Evolutionary conservation across 23 tunicate genomes (phyloP), one percentile per base, ranked within the genome.

Genomic region (Diplosoma virens): DNA sequence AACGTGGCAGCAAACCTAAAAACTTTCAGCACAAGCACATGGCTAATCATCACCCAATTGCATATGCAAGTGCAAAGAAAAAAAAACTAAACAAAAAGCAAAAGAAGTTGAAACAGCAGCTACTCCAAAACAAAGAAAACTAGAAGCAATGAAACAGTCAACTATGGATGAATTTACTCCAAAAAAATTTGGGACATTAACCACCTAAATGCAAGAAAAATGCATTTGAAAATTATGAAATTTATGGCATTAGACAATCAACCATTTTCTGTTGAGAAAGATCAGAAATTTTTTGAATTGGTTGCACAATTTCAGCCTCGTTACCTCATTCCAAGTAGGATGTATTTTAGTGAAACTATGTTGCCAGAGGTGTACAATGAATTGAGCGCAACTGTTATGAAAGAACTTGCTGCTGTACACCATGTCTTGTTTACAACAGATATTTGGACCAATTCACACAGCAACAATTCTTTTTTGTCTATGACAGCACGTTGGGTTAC

Each of bases 281-380:
- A 64, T 28, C 71, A 32, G 9, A 36, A 36, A 7, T 64, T 64
- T 36, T 25, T 64, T 64, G 71, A 30, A 64, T 20, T 64, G 29
- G 29, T 9, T 64, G 71, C 37, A 64, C 71, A 64, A 22, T 20
- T 55, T 55, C 6, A 55, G 63, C 63, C 63, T 55, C 63, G 24
- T 25, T 55, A 55, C 20, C 20, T 55, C 25, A 22, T 55, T 20
- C 24, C 63, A 20, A 55, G 63, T 25, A 55, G 24, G 20, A 55
- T 14, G 20, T 55, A 55, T 25, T 55, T 9, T 41, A 14, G 11
- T 41, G 14, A 41, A 41, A 41, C 50, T 14, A 55, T 55, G 63
- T 55, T 55, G 24, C 63, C 63, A 4, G 63, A 55, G 63, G 20
- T 55, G 63, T 55, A 11, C 20, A 20, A 55, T 4, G 5, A 55